Conservation (phyloP, 2,888 invertebrate species). For the Agrochola litura region DNA sequence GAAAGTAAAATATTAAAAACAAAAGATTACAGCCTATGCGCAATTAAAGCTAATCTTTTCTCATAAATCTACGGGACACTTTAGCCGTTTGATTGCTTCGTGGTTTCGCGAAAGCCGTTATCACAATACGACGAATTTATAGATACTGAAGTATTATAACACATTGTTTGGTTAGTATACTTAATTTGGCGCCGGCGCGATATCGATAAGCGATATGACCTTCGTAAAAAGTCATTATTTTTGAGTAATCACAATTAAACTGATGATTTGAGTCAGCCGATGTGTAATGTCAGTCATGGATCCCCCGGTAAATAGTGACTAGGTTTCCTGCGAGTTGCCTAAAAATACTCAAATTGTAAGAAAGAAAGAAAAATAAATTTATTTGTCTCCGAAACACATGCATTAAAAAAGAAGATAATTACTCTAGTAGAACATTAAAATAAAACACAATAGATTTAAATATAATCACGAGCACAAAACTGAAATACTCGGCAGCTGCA, state of each 20-base stretch:
- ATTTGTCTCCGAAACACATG: no score
- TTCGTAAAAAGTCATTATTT: conserved; percentile 42
- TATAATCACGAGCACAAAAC: no score
- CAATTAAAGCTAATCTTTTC: conserved; percentile 54
- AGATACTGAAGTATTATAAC: conserved; percentile 39
- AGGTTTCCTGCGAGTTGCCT: background rate
- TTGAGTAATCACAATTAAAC: conserved; percentile 38
- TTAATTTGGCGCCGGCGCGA: conserved; percentile 61
- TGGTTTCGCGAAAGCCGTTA: conserved; percentile 51
- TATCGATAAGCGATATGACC: conserved; percentile 50
- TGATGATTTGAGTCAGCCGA: conserved; percentile 30
- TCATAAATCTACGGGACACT: conserved; percentile 52
- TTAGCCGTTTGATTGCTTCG: conserved; percentile 47
- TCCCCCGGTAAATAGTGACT: conserved; percentile 11
- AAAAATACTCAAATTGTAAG: background rate
- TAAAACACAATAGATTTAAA: no score
- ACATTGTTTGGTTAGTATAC: conserved; percentile 37
- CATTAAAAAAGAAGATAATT: no score
- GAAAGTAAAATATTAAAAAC: conserved; percentile 33
- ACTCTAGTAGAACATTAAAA: no score
- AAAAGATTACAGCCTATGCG: conserved; percentile 30
- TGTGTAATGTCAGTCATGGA: conserved; percentile 34
- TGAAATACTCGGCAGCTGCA: no score
- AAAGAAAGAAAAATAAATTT: no score
- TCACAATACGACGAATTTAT: conserved; percentile 60